Conservation (phyloP, 2,888 invertebrate genomes). For the Tenodera sinensis region DNA sequence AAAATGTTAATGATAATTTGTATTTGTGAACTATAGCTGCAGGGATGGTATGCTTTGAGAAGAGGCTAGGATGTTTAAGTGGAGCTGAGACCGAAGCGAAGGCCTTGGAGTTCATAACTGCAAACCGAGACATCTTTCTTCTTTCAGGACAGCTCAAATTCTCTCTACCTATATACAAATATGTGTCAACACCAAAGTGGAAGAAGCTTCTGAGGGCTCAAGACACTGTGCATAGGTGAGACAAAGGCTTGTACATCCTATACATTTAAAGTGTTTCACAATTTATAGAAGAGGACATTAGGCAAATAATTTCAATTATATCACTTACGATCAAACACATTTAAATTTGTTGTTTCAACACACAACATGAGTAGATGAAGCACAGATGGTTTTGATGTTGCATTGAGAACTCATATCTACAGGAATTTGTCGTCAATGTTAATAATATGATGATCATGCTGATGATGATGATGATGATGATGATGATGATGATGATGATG, state of each 20-base stretch:
- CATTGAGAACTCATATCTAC: too few species aligned
- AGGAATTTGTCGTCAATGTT: too few species aligned
- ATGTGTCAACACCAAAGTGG: constrained; percentile 48
- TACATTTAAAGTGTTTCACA: background rate
- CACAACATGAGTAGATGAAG: too few species aligned
- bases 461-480: too few species aligned
- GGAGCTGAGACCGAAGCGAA: constrained; percentile 39
- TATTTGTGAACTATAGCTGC: constrained; percentile 43
- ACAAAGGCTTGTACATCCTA: too few species aligned
- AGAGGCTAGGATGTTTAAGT: constrained; percentile 46
- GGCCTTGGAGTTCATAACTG: constrained; percentile 45
- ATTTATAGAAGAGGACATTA: too few species aligned
- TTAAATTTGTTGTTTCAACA: too few species aligned
- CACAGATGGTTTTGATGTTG: too few species aligned
- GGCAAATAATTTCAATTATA: too few species aligned
- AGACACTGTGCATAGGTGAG: constrained; percentile 47
- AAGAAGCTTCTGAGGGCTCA: constrained; percentile 46
- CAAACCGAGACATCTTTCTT: constrained; percentile 40
- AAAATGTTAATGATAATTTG: too few species aligned
- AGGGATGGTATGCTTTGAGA: constrained; percentile 50
- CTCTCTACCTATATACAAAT: constrained; percentile 47
- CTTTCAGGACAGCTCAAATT: constrained; percentile 44
- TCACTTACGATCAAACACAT: too few species aligned
- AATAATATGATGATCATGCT: too few species aligned
- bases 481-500: background rate